Percentiles rank a stretch among this genome's conserved stretches.
Evolutionary conservation across 1,140 invertebrate species (phyloP).

Genomic region (Spodoptera litura): DNA sequence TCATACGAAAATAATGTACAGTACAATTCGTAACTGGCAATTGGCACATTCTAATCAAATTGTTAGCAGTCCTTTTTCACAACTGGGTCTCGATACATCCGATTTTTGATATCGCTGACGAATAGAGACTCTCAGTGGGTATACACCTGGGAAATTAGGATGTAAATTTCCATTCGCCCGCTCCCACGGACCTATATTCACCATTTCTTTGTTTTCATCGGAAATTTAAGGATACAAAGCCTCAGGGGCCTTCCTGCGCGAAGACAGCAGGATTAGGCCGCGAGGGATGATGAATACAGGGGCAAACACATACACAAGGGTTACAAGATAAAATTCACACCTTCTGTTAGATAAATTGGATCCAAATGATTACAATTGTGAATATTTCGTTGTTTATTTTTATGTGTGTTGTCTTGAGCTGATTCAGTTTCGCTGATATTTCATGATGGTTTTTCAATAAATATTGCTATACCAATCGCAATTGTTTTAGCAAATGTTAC

Average conservation of each 20-base stretch:
- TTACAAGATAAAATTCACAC: neutral
- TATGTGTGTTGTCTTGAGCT: too few relatives aligned
- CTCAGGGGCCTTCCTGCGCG: constrained; percentile 60
- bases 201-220: constrained; percentile 82
- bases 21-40: neutral
- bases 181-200: constrained; percentile 75
- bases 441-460: too few relatives aligned
- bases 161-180: constrained; percentile 81
- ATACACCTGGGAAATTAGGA: constrained; percentile 83
- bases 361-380: too few relatives aligned
- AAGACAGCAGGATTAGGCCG: constrained; percentile 41
- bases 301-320: constrained; percentile 40
- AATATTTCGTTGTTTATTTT: too few relatives aligned
- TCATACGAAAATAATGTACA: too few relatives aligned
- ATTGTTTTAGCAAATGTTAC: too few relatives aligned
- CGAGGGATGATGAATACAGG: constrained; percentile 48
- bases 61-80: constrained; percentile 6
- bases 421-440: too few relatives aligned
- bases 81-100: constrained; percentile 42
- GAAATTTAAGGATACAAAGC: constrained; percentile 79
- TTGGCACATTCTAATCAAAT: constrained; percentile 8
- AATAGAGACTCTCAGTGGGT: constrained; percentile 66
- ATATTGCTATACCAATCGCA: too few relatives aligned
- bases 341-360: neutral
- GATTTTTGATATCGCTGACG: constrained; percentile 77